A percentile compares a stretch with the other conserved stretches of the same genome.
phyloP scores from a whole-genome alignment of 2,797 vertebrate species.

The Pseudopleuronectes americanus region DNA sequence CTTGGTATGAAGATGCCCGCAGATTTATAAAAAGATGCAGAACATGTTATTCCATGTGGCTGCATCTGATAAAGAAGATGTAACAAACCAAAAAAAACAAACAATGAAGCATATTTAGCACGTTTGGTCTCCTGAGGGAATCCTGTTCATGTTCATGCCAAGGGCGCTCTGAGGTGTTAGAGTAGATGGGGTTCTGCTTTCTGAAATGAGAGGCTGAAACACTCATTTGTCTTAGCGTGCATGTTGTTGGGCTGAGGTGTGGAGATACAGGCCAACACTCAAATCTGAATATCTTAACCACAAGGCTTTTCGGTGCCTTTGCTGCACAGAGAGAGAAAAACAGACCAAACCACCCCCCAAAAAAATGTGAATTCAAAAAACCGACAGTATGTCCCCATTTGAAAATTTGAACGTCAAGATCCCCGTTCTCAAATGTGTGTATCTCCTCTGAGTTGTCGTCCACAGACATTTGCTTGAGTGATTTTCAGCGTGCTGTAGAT shows the following conservation, averaged over 20 bases:
- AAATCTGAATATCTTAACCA: background rate
- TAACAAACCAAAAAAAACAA: background rate
- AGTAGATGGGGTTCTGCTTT: conserved; percentile 88
- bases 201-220: conserved; percentile 86
- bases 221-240: conserved; percentile 92
- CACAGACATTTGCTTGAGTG: conserved; percentile 50
- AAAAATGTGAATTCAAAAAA: background rate
- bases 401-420: conserved; percentile 33
- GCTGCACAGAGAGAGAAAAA: conserved; percentile 8
- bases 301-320: conserved; percentile 39
- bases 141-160: conserved; percentile 94
- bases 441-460: conserved; percentile 58
- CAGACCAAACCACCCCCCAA: too few relatives aligned
- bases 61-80: background rate
- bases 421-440: conserved; percentile 32
- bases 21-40: background rate
- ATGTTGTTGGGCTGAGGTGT: conserved; percentile 92
- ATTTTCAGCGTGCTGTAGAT: conserved; percentile 38
- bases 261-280: conserved; percentile 86
- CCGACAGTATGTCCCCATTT: conserved; percentile 5
- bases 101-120: background rate
- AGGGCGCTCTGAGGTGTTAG: conserved; percentile 91
- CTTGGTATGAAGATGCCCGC: conserved; percentile 97
- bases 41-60: background rate
- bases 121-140: conserved; percentile 5